Evolutionary conservation across 2,113 vertebrate species (phyloP).

Genomic region (Apaloderma vittatum): DNA sequence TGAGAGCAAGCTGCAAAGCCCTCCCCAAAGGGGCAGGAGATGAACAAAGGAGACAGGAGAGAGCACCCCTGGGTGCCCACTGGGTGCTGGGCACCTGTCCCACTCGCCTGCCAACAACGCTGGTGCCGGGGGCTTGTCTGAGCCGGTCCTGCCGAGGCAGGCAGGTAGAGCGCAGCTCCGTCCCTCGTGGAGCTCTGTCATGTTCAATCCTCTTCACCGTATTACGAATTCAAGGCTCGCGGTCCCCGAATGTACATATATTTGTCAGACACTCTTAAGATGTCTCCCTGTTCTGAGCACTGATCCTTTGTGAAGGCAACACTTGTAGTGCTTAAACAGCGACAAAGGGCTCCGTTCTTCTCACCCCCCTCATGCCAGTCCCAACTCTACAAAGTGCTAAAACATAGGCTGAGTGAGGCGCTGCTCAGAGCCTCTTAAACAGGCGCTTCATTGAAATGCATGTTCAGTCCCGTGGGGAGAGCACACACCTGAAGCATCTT

Average conservation of each 20-base stretch:
- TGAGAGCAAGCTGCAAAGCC: not conserved
- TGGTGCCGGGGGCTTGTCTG: accelerated
- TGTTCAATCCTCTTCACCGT: not conserved
- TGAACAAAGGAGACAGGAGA: not conserved
- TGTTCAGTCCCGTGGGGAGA: not conserved
- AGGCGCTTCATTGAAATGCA: not conserved
- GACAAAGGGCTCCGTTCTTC: not conserved
- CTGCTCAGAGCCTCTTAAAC: not conserved
- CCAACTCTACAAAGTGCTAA: not conserved
- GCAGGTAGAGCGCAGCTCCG: not conserved
- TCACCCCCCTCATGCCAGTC: not conserved
- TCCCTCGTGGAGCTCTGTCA: not conserved
- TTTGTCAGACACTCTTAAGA: constrained; percentile 56
- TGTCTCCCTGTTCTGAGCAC: not conserved
- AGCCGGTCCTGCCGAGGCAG: not conserved
- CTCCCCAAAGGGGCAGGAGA: not conserved
- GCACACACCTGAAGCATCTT: constrained; percentile 37
- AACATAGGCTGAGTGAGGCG: accelerated
- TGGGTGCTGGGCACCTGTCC: not conserved
- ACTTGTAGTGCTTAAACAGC: not conserved
- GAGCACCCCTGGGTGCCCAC: not conserved
- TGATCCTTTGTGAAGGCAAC: constrained; percentile 47
- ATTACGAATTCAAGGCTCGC: not conserved
- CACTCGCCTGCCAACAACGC: accelerated
- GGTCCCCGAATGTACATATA: constrained; percentile 37